A percentile compares a stretch with the other conserved stretches of the same genome.
phyloP scores from a whole-genome alignment of 2,113 vertebrate genomes.

The Galemys pyrenaicus region DNA sequence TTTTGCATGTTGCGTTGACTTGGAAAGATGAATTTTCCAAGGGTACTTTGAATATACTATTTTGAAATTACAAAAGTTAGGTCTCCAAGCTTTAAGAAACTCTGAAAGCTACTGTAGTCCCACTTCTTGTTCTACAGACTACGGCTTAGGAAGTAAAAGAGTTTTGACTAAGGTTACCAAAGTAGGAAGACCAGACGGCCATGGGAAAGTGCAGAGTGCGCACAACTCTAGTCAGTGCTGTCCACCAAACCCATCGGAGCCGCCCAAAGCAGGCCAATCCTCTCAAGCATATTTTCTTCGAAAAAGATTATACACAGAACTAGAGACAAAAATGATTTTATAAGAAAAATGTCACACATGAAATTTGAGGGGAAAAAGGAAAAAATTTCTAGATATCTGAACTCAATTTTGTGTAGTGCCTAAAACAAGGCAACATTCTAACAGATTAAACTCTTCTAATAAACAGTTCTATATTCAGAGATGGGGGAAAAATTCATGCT shows the following conservation, averaged over 20 bases:
- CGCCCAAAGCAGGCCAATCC: background rate
- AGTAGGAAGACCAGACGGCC: background rate
- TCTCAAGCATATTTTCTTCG: background rate
- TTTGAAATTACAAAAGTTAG: background rate
- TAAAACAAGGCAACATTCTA: too few species aligned
- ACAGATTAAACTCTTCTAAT: too few species aligned
- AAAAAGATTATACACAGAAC: background rate
- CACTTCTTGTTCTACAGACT: background rate
- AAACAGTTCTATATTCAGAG: too few species aligned
- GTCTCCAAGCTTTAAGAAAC: background rate
- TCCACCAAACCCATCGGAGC: background rate
- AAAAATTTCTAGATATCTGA: background rate
- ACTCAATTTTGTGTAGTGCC: too few species aligned
- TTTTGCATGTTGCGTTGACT: background rate
- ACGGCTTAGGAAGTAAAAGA: background rate
- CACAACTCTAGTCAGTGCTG: background rate
- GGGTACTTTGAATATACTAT: background rate
- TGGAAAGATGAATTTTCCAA: slow-evolving; percentile 9
- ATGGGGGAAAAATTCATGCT: too few species aligned
- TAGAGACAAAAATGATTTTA: background rate
- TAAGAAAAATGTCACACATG: background rate
- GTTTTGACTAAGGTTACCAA: background rate
- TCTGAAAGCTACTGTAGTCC: background rate
- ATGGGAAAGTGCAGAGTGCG: background rate
- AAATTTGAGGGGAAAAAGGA: background rate